Evolutionary conservation across 2,888 invertebrate genomes (phyloP).

Genomic region (Caenorhabditis sulstoni): DNA sequence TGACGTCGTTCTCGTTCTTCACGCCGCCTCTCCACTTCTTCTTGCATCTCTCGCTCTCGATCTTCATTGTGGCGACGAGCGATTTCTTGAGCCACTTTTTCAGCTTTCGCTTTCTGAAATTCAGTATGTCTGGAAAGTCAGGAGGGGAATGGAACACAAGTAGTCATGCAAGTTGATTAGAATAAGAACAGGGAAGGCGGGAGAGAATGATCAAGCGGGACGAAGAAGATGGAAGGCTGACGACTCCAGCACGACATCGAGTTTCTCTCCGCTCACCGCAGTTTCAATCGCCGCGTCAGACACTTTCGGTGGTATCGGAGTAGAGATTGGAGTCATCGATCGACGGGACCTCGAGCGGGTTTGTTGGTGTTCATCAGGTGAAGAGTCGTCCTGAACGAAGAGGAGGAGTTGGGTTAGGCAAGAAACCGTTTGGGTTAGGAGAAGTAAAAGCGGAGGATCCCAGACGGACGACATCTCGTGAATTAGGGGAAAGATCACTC

Average conservation of each 20-base stretch:
- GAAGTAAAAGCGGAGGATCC: not conserved
- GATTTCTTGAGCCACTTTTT: slow-evolving; percentile 20
- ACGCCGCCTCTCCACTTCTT: slow-evolving; percentile 25
- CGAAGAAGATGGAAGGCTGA: not conserved
- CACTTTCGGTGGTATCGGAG: not conserved
- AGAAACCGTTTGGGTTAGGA: not conserved
- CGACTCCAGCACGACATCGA: slow-evolving; percentile 10
- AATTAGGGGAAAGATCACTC: not conserved
- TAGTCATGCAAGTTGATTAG: not conserved
- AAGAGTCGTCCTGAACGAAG: slow-evolving; percentile 19
- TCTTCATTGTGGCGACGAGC: slow-evolving; percentile 21
- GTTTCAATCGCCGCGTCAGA: slow-evolving; percentile 19
- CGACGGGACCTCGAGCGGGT: not conserved
- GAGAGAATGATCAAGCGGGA: not conserved
- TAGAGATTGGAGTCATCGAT: not conserved
- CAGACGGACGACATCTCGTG: not conserved
- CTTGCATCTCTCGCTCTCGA: slow-evolving; percentile 2
- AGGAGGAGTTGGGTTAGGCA: not conserved
- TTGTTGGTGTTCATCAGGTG: not conserved
- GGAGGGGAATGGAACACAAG: not conserved
- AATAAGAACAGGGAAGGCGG: not conserved
- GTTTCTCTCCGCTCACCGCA: slow-evolving; percentile 9
- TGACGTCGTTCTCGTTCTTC: slow-evolving; percentile 33
- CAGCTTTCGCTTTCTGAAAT: slow-evolving; percentile 32
- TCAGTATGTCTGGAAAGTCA: not conserved